Percentiles rank a stretch among this genome's conserved stretches.
These are phyloP conservation scores for Idris sp. DNA, from an alignment of 1,140 invertebrate genomes.

Conservation along the genomic window DNA sequence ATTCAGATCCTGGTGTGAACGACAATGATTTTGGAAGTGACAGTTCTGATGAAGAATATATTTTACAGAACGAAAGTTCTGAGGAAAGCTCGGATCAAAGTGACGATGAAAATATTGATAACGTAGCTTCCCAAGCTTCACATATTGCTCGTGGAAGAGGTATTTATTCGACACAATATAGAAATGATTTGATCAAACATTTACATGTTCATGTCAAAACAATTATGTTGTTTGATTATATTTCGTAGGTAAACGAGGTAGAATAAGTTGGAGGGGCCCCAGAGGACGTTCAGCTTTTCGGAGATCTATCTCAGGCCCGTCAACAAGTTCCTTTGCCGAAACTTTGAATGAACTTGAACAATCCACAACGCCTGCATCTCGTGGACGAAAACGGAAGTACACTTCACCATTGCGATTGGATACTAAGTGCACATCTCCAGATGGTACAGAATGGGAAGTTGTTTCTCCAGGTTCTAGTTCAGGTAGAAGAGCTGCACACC, in stretches of 20 bases:
- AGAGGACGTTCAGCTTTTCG: constrained; percentile 7
- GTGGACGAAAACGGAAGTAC: constrained; percentile 15
- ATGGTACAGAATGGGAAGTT: constrained; percentile 24
- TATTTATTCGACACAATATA: constrained; percentile 6
- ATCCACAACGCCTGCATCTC: constrained; percentile 9
- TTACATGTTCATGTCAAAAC: constrained; percentile 7
- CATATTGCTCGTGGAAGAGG: constrained; percentile 5
- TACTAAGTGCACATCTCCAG: constrained; percentile 9
- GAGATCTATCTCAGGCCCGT: constrained; percentile 4
- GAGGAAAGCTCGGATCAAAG: constrained; percentile 4
- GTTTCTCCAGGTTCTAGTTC: constrained; percentile 11
- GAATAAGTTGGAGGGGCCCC: constrained; percentile 3
- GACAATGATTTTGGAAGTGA: constrained; percentile 3
- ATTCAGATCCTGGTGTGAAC: constrained; percentile 4
- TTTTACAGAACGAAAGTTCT: constrained; percentile 3
- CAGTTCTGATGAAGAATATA: constrained; percentile 7
- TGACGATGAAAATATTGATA: constrained; percentile 4
- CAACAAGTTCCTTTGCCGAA: constrained; percentile 4
- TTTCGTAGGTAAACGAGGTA: constrained; percentile 8
- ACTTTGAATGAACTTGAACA: constrained; percentile 9
- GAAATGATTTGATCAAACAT: constrained; percentile 6
- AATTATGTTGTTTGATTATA: constrained; percentile 5
- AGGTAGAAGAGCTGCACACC: constrained; percentile 4
- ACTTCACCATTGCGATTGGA: constrained; percentile 9
- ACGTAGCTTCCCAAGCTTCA: constrained; percentile 4